Conservation (phyloP, 2,797 vertebrate genomes). For the Numenius phaeopus region DNA sequence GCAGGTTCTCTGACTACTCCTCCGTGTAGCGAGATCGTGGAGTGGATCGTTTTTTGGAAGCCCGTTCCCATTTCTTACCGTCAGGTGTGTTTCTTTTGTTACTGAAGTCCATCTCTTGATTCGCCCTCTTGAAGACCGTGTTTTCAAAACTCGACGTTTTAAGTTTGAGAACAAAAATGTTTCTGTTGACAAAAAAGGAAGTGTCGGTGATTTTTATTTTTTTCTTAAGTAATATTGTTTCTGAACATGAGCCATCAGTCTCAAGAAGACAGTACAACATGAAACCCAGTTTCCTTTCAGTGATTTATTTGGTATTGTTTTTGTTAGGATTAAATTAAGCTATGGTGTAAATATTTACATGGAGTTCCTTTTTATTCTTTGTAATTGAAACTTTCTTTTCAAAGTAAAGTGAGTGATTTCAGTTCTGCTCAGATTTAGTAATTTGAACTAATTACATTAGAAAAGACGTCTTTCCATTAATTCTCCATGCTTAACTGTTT, state of each 20-base stretch:
- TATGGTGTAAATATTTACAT: conserved; percentile 69
- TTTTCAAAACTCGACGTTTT: not conserved
- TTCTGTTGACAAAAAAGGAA: conserved; percentile 68
- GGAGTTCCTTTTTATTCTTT: conserved; percentile 49
- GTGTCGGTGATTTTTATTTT: not conserved
- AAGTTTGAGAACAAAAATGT: not conserved
- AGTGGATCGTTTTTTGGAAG: conserved; percentile 94
- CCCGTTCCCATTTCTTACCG: conserved; percentile 93
- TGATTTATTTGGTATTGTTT: conserved; percentile 74
- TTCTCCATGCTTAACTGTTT: conserved; percentile 63
- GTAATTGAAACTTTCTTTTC: conserved; percentile 58
- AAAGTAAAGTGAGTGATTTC: conserved; percentile 63
- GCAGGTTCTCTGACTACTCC: conserved; percentile 94
- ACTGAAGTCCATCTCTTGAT: not conserved
- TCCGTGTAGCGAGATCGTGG: conserved; percentile 94
- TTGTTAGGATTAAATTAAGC: conserved; percentile 70
- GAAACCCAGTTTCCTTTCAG: conserved; percentile 67
- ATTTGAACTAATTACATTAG: conserved; percentile 58
- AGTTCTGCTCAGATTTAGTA: conserved; percentile 67
- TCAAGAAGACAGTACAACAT: conserved; percentile 60
- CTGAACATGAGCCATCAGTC: conserved; percentile 62
- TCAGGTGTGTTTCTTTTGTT: conserved; percentile 84
- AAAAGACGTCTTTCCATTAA: conserved; percentile 51
- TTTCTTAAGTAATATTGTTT: conserved; percentile 50
- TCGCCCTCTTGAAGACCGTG: not conserved